Evolutionary conservation across 2,888 invertebrate species (phyloP).

Genomic region (Drosophila nr. perissopoda): DNA sequence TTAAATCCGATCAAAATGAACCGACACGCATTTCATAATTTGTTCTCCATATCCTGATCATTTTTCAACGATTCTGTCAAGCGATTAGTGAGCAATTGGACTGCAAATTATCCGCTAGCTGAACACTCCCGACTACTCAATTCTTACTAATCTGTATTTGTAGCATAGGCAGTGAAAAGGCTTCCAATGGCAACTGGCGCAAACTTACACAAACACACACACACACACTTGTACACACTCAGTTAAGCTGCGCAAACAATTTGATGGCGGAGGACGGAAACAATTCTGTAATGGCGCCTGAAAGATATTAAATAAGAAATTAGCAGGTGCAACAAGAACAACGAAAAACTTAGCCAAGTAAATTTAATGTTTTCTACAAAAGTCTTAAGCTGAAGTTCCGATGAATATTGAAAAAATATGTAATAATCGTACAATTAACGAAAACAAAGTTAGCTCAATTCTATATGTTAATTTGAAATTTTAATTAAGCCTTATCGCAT

Average conservation of each 20-base stretch:
- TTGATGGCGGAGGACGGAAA: constrained; percentile 48
- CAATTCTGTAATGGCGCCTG: constrained; percentile 28
- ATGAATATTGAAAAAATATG: not conserved
- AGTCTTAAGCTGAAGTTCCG: not conserved
- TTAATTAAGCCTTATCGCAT: not conserved
- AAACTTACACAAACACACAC: constrained; percentile 23
- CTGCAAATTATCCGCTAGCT: constrained; percentile 2
- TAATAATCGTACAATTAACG: not conserved
- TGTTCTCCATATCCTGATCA: not conserved
- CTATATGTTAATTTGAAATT: not conserved
- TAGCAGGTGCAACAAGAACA: constrained; percentile 24
- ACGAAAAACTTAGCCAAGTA: constrained; percentile 1
- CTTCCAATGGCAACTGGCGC: constrained; percentile 51
- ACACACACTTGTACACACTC: constrained; percentile 7
- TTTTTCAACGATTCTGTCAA: no score
- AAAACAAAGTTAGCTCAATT: not conserved
- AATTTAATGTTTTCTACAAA: constrained; percentile 3
- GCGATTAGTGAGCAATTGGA: not conserved
- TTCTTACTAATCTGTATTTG: constrained; percentile 56
- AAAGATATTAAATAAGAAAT: constrained; percentile 46
- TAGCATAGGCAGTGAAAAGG: constrained; percentile 58
- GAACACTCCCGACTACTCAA: not conserved
- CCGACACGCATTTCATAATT: not conserved
- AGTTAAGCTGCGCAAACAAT: constrained; percentile 68
- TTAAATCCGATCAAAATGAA: not conserved